Evolutionary conservation across 2,113 vertebrate species (phyloP).

Genomic region (Hippocampus barbouri): DNA sequence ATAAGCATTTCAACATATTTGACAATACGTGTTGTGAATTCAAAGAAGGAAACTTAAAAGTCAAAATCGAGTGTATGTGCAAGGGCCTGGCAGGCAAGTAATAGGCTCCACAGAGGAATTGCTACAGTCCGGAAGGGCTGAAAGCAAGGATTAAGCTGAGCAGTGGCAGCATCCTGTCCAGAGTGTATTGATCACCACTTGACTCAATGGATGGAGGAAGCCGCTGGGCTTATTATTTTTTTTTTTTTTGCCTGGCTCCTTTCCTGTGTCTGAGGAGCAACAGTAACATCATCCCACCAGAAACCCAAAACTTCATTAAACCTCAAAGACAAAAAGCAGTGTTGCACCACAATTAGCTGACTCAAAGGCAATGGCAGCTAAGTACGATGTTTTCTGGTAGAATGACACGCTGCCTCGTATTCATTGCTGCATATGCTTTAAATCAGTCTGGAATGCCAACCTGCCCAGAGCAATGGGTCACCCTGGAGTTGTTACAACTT

Average conservation of each 20-base stretch:
- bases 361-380: constrained; percentile 28
- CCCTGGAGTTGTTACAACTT: constrained; percentile 1
- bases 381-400: constrained; percentile 19
- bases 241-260: constrained; percentile 32
- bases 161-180: constrained; percentile 52
- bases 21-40: neutral
- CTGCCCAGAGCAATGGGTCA: constrained; percentile 20
- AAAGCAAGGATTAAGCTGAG: constrained; percentile 58
- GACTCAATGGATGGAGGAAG: constrained; percentile 61
- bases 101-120: constrained; percentile 40
- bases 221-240: constrained; percentile 39
- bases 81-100: constrained; percentile 33
- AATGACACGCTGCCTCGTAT: constrained; percentile 35
- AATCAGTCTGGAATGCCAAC: constrained; percentile 43
- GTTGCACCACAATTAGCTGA: constrained; percentile 25
- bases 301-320: constrained; percentile 35
- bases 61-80: neutral
- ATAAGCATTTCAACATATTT: neutral
- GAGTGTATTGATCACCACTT: constrained; percentile 61
- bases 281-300: constrained; percentile 53
- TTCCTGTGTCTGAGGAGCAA: constrained; percentile 57
- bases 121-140: constrained; percentile 60
- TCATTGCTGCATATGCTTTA: constrained; percentile 42
- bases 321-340: constrained; percentile 42
- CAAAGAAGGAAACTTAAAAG: neutral